These are phyloP conservation scores for Dione vanillae DNA, from an alignment of 2,888 invertebrate genomes.

Conservation along the genomic window DNA sequence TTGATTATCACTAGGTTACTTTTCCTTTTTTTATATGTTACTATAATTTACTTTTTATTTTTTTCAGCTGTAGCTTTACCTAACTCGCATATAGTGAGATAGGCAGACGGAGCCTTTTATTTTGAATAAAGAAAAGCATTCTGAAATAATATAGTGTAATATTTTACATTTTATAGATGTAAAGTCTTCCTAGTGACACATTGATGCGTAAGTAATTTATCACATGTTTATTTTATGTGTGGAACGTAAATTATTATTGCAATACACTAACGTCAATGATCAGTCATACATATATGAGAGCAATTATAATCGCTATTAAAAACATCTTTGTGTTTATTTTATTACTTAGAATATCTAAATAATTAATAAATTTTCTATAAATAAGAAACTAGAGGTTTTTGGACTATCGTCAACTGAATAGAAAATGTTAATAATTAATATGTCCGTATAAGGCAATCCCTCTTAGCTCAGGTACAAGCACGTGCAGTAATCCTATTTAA, in stretches of 20 bases:
- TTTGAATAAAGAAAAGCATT: not conserved
- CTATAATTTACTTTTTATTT: no score
- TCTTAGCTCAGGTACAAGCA: conserved; percentile 11
- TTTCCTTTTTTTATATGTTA: no score
- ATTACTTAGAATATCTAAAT: not conserved
- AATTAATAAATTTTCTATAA: no score
- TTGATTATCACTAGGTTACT: not conserved
- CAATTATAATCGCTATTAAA: not conserved
- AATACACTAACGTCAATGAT: not conserved
- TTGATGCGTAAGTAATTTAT: not conserved
- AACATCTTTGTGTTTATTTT: not conserved
- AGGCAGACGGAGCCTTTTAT: not conserved
- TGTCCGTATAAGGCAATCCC: not conserved
- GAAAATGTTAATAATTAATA: conserved; percentile 2
- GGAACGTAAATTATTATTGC: conserved; percentile 11
- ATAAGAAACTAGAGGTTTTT: conserved; percentile 6
- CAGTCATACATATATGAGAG: not conserved
- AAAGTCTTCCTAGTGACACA: not conserved
- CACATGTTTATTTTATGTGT: not conserved
- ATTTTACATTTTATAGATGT: not conserved
- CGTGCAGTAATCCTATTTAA: conserved; percentile 34
- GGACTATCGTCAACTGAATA: not conserved
- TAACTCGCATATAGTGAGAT: no score
- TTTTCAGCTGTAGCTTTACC: no score
- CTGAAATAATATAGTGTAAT: not conserved